These are phyloP conservation scores for Periphyllus acericola DNA, from an alignment of 2,888 invertebrate genomes.

Conservation along the genomic window DNA sequence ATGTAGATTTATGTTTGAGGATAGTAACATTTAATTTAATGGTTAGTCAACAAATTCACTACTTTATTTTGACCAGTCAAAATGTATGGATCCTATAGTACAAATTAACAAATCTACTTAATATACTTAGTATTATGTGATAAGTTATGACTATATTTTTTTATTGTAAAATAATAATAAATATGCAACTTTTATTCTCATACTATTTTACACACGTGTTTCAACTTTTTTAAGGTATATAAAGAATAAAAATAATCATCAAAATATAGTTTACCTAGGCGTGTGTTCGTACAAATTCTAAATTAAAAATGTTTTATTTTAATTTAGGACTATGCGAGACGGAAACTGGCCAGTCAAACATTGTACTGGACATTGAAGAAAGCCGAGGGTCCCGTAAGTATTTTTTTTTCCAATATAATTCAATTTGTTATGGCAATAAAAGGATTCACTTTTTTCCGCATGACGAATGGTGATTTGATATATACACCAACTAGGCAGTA, in stretches of 20 bases:
- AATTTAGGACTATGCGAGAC: constrained; percentile 80
- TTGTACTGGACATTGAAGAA: constrained; percentile 90
- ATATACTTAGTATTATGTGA: no score
- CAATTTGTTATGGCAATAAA: constrained; percentile 40
- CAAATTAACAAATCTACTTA: no score
- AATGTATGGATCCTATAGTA: neutral
- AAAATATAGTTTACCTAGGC: no score
- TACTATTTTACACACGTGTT: no score
- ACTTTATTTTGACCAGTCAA: neutral
- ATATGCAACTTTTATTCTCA: no score
- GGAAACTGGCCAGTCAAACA: constrained; percentile 79
- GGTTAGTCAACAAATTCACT: neutral
- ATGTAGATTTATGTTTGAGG: neutral
- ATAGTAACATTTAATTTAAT: no score
- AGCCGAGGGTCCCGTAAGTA: constrained; percentile 86
- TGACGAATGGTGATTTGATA: constrained; percentile 31
- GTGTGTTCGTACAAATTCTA: no score
- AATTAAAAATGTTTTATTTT: constrained; percentile 65
- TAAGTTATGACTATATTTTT: no score
- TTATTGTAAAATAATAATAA: no score
- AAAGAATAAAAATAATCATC: no score
- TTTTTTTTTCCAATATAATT: constrained; percentile 46
- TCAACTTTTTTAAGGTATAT: no score
- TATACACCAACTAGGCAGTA: neutral
- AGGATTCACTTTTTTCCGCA: constrained; percentile 31